phyloP scores from a whole-genome alignment of 2,113 vertebrate genomes.

The Guaruba guarouba region DNA sequence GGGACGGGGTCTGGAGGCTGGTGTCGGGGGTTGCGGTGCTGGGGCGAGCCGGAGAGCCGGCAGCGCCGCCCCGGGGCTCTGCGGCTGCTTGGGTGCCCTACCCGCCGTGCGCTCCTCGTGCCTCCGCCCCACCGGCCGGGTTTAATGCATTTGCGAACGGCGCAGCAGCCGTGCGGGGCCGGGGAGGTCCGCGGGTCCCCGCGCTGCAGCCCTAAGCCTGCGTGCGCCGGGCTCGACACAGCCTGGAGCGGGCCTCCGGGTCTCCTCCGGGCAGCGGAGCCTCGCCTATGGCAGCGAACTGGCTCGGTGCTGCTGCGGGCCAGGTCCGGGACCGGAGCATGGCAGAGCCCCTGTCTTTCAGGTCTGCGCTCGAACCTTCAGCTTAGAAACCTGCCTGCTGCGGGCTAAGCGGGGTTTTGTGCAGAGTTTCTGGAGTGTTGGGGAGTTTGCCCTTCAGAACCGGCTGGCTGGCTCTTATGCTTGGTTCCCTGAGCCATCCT shows the following conservation, averaged over 20 bases:
- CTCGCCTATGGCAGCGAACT: accelerated
- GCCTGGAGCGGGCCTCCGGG: no score
- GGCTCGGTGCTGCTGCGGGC: not conserved
- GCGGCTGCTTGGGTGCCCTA: not conserved
- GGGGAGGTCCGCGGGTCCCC: not conserved
- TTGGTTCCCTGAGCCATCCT: not conserved
- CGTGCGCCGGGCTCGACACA: not conserved
- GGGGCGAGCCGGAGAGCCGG: no score
- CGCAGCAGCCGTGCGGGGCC: not conserved
- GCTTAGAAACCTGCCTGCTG: not conserved
- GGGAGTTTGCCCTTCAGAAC: not conserved
- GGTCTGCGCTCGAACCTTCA: not conserved
- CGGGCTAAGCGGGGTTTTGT: not conserved
- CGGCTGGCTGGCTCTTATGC: not conserved
- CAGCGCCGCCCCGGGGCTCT: not conserved
- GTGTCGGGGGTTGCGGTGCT: not conserved
- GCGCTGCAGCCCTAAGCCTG: not conserved
- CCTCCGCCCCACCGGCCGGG: not conserved
- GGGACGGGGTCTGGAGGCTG: not conserved
- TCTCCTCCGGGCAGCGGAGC: not conserved
- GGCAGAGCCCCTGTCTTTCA: not conserved
- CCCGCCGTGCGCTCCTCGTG: no score
- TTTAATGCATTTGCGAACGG: not conserved
- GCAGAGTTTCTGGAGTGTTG: not conserved
- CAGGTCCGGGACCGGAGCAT: not conserved